A percentile compares a stretch with the other conserved stretches of the same genome.
Conservation (phyloP, 2,888 invertebrate genomes). For the Tholera decimalis region DNA sequence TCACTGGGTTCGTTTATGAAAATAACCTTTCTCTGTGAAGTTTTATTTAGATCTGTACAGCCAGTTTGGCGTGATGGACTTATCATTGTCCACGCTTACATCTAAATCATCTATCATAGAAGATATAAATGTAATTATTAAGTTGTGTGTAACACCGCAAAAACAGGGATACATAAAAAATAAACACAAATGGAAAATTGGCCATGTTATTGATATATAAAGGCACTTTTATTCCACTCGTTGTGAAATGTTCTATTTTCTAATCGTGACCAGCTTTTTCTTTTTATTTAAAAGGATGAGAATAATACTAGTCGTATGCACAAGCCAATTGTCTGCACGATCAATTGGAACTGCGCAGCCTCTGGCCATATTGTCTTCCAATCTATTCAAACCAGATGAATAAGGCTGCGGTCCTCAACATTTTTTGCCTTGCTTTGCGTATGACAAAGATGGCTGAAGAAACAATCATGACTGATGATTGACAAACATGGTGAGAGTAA, state of each 20-base stretch:
- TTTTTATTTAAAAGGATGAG: constrained; percentile 35
- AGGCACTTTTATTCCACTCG: background rate
- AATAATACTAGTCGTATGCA: constrained; percentile 36
- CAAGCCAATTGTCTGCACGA: constrained; percentile 53
- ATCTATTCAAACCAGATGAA: constrained; percentile 66
- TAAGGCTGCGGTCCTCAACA: constrained; percentile 44
- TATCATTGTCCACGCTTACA: too few relatives aligned
- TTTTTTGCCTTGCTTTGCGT: constrained; percentile 16
- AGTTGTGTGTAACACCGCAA: too few relatives aligned
- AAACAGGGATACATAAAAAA: background rate
- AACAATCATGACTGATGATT: constrained; percentile 12
- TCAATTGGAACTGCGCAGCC: constrained; percentile 68
- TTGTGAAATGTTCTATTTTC: constrained; percentile 35
- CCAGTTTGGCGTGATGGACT: too few relatives aligned
- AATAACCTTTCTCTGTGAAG: too few relatives aligned
- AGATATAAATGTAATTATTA: too few relatives aligned
- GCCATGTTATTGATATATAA: constrained; percentile 4
- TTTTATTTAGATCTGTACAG: too few relatives aligned
- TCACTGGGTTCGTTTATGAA: too few relatives aligned
- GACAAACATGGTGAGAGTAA: background rate
- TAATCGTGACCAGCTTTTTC: constrained; percentile 28
- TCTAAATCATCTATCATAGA: too few relatives aligned
- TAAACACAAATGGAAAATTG: background rate
- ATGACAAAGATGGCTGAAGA: constrained; percentile 2
- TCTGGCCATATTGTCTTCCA: constrained; percentile 75